Conservation (phyloP, 2,888 invertebrate genomes). For the Trachelus stipa region DNA sequence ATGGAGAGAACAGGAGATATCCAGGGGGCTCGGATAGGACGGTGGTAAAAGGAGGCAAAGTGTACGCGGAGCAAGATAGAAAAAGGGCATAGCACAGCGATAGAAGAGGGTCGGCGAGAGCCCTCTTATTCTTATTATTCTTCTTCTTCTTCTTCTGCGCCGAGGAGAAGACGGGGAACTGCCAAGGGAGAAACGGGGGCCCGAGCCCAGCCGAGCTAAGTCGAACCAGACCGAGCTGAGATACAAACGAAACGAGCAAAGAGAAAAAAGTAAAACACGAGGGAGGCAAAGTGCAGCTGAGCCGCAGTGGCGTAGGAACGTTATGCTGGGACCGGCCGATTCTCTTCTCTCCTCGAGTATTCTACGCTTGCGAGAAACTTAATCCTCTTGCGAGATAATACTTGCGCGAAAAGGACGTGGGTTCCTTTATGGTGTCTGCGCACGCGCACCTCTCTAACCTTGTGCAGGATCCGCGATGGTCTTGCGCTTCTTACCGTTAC, state of each 20-base stretch:
- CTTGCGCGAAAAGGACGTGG: neutral
- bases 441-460: neutral
- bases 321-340: slow-evolving; percentile 17
- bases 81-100: neutral
- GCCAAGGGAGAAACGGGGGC: slow-evolving; percentile 15
- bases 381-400: neutral
- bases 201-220: slow-evolving; percentile 42
- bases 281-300: slow-evolving; percentile 60
- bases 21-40: slow-evolving; percentile 25
- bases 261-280: slow-evolving; percentile 53
- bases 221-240: slow-evolving; percentile 47
- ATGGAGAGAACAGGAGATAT: slow-evolving; percentile 16
- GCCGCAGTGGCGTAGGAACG: slow-evolving; percentile 40
- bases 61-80: slow-evolving; percentile 19
- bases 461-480: neutral
- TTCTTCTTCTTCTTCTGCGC: neutral
- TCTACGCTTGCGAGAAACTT: neutral
- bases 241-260: slow-evolving; percentile 49
- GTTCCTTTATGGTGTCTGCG: neutral
- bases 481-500: neutral
- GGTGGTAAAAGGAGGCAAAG: slow-evolving; percentile 28
- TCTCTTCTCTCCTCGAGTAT: neutral
- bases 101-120: slow-evolving; percentile 10
- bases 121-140: too few species aligned
- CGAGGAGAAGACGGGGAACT: neutral